A percentile compares a stretch with the other conserved stretches of the same genome.
These are phyloP conservation scores for Noctilio leporinus DNA, from an alignment of 2,113 vertebrate species.

Conservation along the genomic window DNA sequence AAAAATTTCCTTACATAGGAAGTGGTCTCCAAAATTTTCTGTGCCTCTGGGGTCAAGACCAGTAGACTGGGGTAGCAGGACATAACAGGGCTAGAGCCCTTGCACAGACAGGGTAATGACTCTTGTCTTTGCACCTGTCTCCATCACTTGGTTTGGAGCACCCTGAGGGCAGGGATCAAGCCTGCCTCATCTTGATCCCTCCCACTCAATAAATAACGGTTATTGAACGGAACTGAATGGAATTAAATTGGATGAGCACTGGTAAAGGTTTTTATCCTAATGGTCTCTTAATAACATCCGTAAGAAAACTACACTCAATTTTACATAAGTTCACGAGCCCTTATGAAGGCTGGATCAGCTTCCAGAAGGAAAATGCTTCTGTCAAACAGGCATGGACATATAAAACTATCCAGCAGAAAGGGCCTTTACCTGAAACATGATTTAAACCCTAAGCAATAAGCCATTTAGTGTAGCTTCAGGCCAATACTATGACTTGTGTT, in stretches of 20 bases:
- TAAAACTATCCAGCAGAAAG: not conserved
- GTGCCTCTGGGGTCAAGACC: not conserved
- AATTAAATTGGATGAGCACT: not conserved
- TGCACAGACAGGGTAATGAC: not conserved
- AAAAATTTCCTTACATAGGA: not conserved
- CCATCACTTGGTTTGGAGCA: not conserved
- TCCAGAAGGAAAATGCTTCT: constrained; percentile 20
- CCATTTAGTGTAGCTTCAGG: not conserved
- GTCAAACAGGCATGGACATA: not conserved
- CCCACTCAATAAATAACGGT: not conserved
- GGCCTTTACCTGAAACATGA: not conserved
- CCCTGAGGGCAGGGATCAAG: constrained; percentile 10
- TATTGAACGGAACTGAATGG: not conserved
- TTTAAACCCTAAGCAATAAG: not conserved
- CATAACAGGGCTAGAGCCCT: not conserved
- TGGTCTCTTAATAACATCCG: not conserved
- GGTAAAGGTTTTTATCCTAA: not conserved
- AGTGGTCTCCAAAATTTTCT: not conserved
- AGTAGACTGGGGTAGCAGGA: not conserved
- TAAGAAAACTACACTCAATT: constrained; percentile 28
- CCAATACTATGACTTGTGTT: not conserved
- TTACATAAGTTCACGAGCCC: not conserved
- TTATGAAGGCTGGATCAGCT: not conserved
- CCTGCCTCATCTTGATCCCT: not conserved
- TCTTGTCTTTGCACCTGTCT: not conserved